phyloP scores from a whole-genome alignment of 1,140 invertebrate species.

The Drosophila varians region DNA sequence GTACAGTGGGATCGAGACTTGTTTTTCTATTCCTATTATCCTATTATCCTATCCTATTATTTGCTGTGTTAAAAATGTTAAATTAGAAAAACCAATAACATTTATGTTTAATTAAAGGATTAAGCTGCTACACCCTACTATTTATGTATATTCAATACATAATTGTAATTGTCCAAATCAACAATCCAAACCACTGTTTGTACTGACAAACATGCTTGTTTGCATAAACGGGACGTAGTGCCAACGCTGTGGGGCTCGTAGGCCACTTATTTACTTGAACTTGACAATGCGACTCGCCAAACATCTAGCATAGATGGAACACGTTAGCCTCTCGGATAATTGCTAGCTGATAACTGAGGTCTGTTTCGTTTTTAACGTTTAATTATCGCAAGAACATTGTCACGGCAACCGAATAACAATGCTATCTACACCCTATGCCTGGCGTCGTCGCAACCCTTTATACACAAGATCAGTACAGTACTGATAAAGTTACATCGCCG shows the following conservation, averaged over 20 bases:
- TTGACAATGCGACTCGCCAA: slow-evolving; percentile 64
- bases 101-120: no score
- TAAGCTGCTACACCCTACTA: no score
- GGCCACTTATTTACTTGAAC: slow-evolving; percentile 72
- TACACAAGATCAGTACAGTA: neutral
- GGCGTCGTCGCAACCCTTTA: neutral
- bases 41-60: no score
- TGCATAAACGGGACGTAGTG: slow-evolving; percentile 41
- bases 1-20: slow-evolving; percentile 11
- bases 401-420: slow-evolving; percentile 3
- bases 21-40: no score
- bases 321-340: slow-evolving; percentile 46
- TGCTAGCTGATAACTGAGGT: slow-evolving; percentile 15
- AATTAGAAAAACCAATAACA: no score
- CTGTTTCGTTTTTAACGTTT: neutral
- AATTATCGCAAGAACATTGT: slow-evolving; percentile 20
- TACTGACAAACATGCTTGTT: slow-evolving; percentile 37
- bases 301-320: slow-evolving; percentile 27
- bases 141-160: no score
- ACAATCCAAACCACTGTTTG: neutral
- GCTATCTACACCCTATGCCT: neutral
- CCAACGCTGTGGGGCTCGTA: slow-evolving; percentile 17
- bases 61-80: no score
- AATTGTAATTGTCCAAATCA: no score
- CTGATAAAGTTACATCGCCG: neutral